phyloP scores from a whole-genome alignment of 2,113 vertebrate genomes.

The Perca fluviatilis region DNA sequence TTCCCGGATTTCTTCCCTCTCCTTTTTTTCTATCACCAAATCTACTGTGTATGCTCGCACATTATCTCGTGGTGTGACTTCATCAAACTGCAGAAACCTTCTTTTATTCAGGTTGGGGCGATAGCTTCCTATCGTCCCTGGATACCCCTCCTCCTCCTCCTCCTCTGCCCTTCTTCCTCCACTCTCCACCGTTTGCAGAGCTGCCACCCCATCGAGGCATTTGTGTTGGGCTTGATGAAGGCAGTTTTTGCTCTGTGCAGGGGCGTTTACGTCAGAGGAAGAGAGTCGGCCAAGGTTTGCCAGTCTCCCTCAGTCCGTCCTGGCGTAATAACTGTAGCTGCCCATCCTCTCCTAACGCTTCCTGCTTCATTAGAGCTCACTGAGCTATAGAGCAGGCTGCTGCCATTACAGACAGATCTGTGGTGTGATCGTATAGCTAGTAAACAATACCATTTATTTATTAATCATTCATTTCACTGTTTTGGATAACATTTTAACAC shows the following conservation, averaged over 20 bases:
- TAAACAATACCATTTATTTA: neutral
- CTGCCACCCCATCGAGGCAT: constrained; percentile 89
- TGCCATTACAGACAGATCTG: neutral
- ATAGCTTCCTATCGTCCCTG: constrained; percentile 79
- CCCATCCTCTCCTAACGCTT: constrained; percentile 40
- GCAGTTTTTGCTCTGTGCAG: constrained; percentile 91
- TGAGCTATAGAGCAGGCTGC: constrained; percentile 19
- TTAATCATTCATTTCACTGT: constrained; percentile 5
- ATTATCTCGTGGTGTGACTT: neutral
- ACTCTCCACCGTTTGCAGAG: constrained; percentile 88
- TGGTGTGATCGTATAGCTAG: neutral
- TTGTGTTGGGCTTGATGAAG: constrained; percentile 88
- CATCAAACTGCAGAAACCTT: constrained; percentile 59
- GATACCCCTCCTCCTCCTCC: constrained; percentile 86
- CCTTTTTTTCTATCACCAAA: neutral
- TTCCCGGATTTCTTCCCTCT: constrained; percentile 2
- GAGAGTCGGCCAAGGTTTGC: constrained; percentile 92
- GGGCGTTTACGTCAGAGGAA: constrained; percentile 87
- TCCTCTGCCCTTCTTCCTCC: constrained; percentile 88
- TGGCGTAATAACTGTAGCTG: constrained; percentile 45
- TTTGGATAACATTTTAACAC: constrained; percentile 34
- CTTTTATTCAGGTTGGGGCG: constrained; percentile 89
- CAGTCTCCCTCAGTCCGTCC: constrained; percentile 67
- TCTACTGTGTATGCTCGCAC: neutral
- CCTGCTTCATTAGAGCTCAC: constrained; percentile 24